Percentiles rank a stretch among this genome's conserved stretches.
Conservation (phyloP, 1,140 invertebrate genomes). For the Trichonephila inaurata region DNA sequence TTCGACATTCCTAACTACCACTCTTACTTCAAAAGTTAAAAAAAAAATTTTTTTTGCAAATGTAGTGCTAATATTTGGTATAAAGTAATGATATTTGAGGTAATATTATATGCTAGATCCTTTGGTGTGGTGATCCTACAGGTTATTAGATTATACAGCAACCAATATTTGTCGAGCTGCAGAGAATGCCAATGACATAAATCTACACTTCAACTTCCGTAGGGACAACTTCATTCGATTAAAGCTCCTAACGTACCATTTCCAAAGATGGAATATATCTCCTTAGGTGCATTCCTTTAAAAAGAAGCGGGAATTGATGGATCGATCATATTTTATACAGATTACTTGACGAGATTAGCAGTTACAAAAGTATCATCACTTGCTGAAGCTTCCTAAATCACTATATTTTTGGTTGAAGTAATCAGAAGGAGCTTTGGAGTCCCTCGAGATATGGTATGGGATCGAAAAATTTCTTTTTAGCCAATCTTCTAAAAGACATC, state of each 20-base stretch:
- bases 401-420: too few species aligned
- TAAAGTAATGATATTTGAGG: too few species aligned
- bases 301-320: neutral
- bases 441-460: too few species aligned
- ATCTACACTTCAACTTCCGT: neutral
- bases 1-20: too few species aligned
- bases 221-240: neutral
- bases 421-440: too few species aligned
- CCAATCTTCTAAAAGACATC: neutral
- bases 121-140: too few species aligned
- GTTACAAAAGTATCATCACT: neutral
- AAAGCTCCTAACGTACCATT: neutral
- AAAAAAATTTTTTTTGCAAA: too few species aligned
- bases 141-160: constrained; percentile 8
- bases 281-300: neutral
- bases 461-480: neutral
- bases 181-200: neutral
- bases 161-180: constrained; percentile 2
- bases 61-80: too few species aligned
- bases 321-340: constrained; percentile 39
- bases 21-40: too few species aligned
- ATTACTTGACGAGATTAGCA: constrained; percentile 18
- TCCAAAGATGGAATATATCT: constrained; percentile 28
- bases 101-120: too few species aligned
- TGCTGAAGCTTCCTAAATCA: neutral